phyloP scores from a whole-genome alignment of 2,113 vertebrate species.

The Colius striatus region DNA sequence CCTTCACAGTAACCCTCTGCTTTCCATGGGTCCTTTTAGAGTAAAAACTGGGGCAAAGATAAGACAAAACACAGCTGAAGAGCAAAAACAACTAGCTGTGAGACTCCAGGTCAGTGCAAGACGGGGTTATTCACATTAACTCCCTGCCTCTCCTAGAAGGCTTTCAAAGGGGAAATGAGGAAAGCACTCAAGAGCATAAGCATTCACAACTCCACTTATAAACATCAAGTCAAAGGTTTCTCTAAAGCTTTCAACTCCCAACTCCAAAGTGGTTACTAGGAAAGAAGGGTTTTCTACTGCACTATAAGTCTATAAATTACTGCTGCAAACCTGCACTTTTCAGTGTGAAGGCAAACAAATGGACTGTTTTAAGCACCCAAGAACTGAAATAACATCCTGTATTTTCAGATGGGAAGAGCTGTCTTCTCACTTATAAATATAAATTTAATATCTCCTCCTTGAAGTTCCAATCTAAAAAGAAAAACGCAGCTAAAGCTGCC shows the following conservation, averaged over 20 bases:
- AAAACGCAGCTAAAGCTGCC: neutral
- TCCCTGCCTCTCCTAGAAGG: neutral
- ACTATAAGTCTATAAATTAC: neutral
- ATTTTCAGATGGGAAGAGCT: neutral
- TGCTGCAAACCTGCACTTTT: neutral
- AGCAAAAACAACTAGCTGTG: neutral
- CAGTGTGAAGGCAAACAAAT: neutral
- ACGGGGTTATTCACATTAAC: neutral
- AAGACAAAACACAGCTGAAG: neutral
- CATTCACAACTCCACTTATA: neutral
- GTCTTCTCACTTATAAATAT: neutral
- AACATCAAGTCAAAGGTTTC: neutral
- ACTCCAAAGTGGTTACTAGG: neutral
- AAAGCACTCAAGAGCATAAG: neutral
- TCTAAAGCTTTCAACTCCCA: neutral
- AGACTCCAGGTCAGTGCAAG: neutral
- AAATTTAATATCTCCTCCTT: neutral
- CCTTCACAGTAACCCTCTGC: neutral
- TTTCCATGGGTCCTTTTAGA: neutral
- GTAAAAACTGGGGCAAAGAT: neutral
- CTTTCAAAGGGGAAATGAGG: neutral
- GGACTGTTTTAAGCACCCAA: neutral
- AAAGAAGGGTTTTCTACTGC: neutral
- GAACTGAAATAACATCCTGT: neutral
- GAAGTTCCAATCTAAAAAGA: neutral